Evolutionary conservation across 1,140 invertebrate species (phyloP).

Genomic region (Drosophila nigrodunni): DNA sequence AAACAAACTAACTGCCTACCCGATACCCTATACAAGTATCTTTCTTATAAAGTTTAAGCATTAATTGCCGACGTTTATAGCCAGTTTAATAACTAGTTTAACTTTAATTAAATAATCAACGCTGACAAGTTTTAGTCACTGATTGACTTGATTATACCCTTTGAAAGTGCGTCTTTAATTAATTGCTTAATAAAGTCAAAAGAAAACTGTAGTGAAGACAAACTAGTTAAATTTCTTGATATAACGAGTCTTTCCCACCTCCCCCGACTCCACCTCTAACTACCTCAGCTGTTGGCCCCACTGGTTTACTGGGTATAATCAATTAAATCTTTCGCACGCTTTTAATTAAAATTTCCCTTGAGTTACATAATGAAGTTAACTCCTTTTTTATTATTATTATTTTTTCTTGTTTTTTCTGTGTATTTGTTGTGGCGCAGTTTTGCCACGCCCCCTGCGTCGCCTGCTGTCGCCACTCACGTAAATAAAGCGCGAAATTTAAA

Average conservation of each 20-base stretch:
- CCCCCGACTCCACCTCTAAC: neutral
- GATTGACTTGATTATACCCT: too few relatives aligned
- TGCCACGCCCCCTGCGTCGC: constrained; percentile 29
- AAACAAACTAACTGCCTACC: too few relatives aligned
- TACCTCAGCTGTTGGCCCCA: neutral
- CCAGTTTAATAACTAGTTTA: too few relatives aligned
- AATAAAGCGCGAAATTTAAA: constrained; percentile 82
- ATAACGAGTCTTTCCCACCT: neutral
- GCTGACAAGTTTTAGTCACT: too few relatives aligned
- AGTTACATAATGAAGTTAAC: constrained; percentile 74
- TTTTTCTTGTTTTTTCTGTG: constrained; percentile 26
- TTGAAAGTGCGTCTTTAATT: neutral
- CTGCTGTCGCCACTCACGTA: constrained; percentile 57
- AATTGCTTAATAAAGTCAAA: neutral
- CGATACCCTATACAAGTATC: too few relatives aligned
- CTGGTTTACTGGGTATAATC: constrained; percentile 54
- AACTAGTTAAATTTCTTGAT: neutral
- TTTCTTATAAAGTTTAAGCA: too few relatives aligned
- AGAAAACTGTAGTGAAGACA: neutral
- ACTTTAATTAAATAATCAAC: too few relatives aligned
- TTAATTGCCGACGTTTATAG: too few relatives aligned
- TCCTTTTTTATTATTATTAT: constrained; percentile 31
- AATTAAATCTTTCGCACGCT: constrained; percentile 74
- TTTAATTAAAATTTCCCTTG: constrained; percentile 75
- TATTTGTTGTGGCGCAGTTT: constrained; percentile 21